These are phyloP conservation scores for Hippopotamyrus pictus DNA, from an alignment of 2,797 vertebrate genomes.

Conservation along the genomic window DNA sequence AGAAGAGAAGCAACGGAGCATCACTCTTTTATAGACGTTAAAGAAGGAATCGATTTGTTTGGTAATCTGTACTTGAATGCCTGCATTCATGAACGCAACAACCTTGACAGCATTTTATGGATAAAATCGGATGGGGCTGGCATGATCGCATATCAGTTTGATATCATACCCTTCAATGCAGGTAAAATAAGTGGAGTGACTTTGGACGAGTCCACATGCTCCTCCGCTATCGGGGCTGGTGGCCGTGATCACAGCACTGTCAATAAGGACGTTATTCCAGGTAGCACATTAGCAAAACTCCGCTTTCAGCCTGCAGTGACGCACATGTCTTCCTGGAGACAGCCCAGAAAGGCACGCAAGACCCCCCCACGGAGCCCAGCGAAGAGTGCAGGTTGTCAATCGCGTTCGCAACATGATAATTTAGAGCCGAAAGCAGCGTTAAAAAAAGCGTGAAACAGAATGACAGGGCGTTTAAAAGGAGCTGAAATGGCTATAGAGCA, in stretches of 20 bases:
- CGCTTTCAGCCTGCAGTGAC: neutral
- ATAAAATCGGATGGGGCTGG: neutral
- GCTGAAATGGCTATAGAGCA: neutral
- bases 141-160: neutral
- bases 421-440: neutral
- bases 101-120: neutral
- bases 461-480: neutral
- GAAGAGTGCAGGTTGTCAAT: neutral
- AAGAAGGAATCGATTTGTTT: neutral
- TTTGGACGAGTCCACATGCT: neutral
- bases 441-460: neutral
- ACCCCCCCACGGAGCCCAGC: neutral
- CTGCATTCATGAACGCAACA: neutral
- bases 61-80: neutral
- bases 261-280: neutral
- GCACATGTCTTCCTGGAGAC: neutral
- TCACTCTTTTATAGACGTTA: neutral
- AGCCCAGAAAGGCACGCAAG: neutral
- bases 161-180: neutral
- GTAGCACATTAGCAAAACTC: neutral
- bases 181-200: neutral
- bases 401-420: neutral
- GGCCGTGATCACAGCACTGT: neutral
- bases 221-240: neutral
- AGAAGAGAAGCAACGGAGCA: neutral